Base-by-base conservation (phyloP, 2,888 invertebrate species). In the Nematopogon swammerdamellus region DNA sequence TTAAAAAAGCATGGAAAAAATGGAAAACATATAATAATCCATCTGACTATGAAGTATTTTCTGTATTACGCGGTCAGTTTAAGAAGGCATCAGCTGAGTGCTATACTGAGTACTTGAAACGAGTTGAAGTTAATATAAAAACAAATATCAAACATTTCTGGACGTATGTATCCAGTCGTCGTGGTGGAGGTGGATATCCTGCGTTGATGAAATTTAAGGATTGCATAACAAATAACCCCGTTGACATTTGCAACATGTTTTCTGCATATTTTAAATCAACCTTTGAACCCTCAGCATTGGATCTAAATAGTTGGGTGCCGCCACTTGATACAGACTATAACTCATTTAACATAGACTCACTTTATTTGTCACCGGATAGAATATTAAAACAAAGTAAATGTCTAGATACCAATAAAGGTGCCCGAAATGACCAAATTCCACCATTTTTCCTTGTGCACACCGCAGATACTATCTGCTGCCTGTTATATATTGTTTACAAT, bases 141-240 rank as follows among this genome's bases (percentile, higher is more conserved):
- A 50, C 43, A 20, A 52, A 55, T 45, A 45, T 54, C 1, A 55
- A 54, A 49, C 45, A 48, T 17, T 55, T 55, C 18, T 52, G 51
- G 52, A 46, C 19, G 18, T 52, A 47, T 18, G 47, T 52, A 14
- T 46, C 19, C 25, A 17, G 30, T 45, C 16, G 44, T 45, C 45
- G 18, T n/a, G 45, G 36, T 14, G 3, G 36, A 8, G 36, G 36
- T 36, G 36, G 36, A 6, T 36, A 14, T 8, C 11, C 36, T 3
- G 4, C 36, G n/a, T 36, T 14, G 3, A 36, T 36, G 36, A 36
- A 36, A 14, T 36, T 8, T 36, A 14, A 36, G 14, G 14, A 14
- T 3, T 14, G 36, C 36, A 3, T 3, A 36, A 36, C 36, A 8
- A 14, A 8, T 36, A 14, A 36, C 36, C 36, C 36, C 3, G 8